Evolutionary conservation across 1,140 invertebrate species (phyloP).

Genomic region (Adelges cooleyi): DNA sequence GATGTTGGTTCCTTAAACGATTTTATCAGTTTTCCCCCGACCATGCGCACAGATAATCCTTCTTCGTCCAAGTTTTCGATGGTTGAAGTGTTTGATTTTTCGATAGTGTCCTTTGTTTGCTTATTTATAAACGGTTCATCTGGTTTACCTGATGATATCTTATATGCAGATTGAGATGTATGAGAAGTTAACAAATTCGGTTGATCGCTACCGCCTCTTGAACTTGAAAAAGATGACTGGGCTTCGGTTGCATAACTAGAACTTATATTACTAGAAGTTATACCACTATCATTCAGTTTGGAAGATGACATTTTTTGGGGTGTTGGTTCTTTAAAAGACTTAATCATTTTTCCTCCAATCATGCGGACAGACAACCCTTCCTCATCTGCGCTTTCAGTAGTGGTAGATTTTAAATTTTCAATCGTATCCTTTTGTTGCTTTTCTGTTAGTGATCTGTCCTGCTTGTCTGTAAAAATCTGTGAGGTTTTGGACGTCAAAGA

Average conservation of each 20-base stretch:
- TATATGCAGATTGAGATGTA: not conserved
- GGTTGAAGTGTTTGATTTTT: no score
- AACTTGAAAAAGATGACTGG: not conserved
- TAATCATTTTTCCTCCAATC: slow-evolving; percentile 31
- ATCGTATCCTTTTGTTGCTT: not conserved
- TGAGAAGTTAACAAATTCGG: not conserved
- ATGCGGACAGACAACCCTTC: slow-evolving; percentile 21
- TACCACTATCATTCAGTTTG: no score
- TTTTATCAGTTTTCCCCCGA: slow-evolving; percentile 30
- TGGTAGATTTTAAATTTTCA: not conserved
- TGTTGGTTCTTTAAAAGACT: slow-evolving; percentile 7
- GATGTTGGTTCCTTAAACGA: not conserved
- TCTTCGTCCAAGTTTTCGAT: no score
- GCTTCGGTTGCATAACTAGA: not conserved
- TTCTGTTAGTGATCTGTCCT: not conserved
- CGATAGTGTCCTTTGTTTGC: slow-evolving; percentile 4
- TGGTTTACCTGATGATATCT: no score
- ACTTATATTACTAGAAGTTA: not conserved
- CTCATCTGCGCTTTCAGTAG: not conserved
- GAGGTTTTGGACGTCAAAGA: not conserved
- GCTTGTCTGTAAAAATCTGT: not conserved
- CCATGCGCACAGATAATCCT: no score
- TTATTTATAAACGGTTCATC: not conserved
- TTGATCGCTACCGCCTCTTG: not conserved
- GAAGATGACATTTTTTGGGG: not conserved